Percentiles rank a stretch among this genome's conserved stretches.
These are phyloP conservation scores for Grapholita molesta DNA, from an alignment of 1,140 invertebrate genomes.

Conservation along the genomic window DNA sequence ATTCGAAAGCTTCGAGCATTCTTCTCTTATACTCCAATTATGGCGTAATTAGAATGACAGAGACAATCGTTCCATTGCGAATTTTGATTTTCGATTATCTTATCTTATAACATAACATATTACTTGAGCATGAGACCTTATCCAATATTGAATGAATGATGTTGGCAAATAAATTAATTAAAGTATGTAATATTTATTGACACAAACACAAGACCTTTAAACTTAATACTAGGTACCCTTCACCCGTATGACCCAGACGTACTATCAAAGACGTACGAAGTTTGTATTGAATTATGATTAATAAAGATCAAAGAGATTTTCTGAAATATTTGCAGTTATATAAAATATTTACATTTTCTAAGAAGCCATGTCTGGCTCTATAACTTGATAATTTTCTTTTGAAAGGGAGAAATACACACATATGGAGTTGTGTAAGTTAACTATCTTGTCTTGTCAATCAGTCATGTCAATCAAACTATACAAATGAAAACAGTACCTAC, in stretches of 20 bases:
- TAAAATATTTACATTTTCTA: background rate
- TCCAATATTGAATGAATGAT: background rate
- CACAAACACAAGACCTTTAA: background rate
- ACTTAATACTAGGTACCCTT: background rate
- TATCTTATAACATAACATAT: too few species aligned
- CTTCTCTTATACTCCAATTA: too few species aligned
- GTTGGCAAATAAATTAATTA: background rate
- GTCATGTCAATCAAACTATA: constrained; percentile 1
- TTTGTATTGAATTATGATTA: background rate
- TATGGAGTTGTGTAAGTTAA: too few species aligned
- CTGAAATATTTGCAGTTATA: background rate
- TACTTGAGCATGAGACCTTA: background rate
- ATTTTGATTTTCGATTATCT: too few species aligned
- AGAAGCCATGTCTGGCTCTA: background rate
- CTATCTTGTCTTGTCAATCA: background rate
- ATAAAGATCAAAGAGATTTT: constrained; percentile 6
- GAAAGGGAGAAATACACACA: too few species aligned
- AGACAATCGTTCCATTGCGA: too few species aligned
- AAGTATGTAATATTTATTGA: background rate
- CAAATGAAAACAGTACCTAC: background rate
- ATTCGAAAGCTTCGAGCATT: too few species aligned
- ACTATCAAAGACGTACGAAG: background rate
- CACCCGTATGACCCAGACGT: constrained; percentile 4
- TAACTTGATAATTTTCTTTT: background rate
- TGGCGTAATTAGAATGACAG: too few species aligned